These are phyloP conservation scores for Cephus sareptanus DNA, from an alignment of 2,888 invertebrate genomes.

Conservation along the genomic window DNA sequence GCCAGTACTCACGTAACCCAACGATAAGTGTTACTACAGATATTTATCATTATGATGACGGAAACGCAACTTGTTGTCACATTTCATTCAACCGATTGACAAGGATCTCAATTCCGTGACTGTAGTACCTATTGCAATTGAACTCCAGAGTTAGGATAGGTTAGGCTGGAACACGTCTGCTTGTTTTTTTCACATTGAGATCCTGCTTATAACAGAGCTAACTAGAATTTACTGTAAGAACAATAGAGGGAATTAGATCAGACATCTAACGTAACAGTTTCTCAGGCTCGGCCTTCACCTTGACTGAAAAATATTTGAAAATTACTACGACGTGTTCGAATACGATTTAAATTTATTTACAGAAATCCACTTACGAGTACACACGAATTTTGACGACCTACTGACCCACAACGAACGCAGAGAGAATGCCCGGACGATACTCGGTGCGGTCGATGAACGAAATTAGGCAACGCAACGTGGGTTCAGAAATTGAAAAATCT, in stretches of 20 bases:
- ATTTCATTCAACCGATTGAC: background rate
- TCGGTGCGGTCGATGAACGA: background rate
- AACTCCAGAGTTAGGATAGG: background rate
- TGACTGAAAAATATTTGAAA: slow-evolving; percentile 15
- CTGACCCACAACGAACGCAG: background rate
- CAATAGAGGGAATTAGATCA: background rate
- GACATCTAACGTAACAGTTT: slow-evolving; percentile 24
- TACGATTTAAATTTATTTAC: background rate
- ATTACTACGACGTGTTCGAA: background rate
- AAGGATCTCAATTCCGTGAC: background rate
- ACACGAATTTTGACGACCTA: background rate
- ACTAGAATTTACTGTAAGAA: background rate
- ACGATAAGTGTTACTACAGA: background rate
- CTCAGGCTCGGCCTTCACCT: slow-evolving; percentile 38
- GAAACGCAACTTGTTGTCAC: background rate
- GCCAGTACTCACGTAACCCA: background rate
- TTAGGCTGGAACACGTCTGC: too few relatives aligned
- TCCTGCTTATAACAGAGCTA: background rate
- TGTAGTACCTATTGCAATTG: background rate
- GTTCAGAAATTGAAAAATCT: background rate
- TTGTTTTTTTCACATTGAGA: background rate
- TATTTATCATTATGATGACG: background rate
- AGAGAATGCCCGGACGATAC: background rate
- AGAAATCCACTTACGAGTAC: background rate
- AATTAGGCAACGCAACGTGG: background rate